These are phyloP conservation scores for Gavia stellata DNA, from an alignment of 2,113 vertebrate species.

Conservation along the genomic window DNA sequence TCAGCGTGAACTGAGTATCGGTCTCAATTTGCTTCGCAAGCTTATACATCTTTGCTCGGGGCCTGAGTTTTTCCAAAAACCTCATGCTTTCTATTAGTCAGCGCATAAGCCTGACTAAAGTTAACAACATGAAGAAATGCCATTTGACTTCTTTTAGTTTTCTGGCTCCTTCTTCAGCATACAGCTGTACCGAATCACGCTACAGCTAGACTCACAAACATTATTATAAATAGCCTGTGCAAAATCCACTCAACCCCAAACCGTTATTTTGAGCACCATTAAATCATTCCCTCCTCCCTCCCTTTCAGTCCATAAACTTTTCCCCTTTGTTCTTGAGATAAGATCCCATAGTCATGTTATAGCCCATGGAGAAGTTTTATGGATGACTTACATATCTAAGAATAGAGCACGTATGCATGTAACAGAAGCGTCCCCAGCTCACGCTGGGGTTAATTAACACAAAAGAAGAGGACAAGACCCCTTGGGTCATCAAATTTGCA, in stretches of 20 bases:
- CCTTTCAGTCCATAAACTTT: not conserved
- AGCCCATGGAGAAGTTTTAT: not conserved
- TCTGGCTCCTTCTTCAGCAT: not conserved
- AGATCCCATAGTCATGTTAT: not conserved
- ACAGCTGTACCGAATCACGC: not conserved
- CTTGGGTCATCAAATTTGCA: not conserved
- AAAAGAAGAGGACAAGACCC: not conserved
- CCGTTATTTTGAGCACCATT: not conserved
- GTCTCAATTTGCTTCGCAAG: not conserved
- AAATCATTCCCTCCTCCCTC: not conserved
- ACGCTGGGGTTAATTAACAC: not conserved
- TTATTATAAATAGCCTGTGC: not conserved
- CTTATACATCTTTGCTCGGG: not conserved
- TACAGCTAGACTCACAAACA: not conserved
- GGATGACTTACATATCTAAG: not conserved
- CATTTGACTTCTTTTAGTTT: not conserved
- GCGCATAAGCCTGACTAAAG: not conserved
- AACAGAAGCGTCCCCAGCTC: not conserved
- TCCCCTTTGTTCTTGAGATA: not conserved
- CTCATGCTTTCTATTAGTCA: not conserved
- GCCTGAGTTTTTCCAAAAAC: not conserved
- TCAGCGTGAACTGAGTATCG: not conserved
- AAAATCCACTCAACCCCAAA: not conserved
- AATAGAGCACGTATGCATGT: rapidly evolving
- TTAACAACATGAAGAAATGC: not conserved